Percentiles rank a stretch among this genome's conserved stretches.
These are phyloP conservation scores for Andrena dorsata DNA, from an alignment of 2,888 invertebrate genomes.

Conservation along the genomic window DNA sequence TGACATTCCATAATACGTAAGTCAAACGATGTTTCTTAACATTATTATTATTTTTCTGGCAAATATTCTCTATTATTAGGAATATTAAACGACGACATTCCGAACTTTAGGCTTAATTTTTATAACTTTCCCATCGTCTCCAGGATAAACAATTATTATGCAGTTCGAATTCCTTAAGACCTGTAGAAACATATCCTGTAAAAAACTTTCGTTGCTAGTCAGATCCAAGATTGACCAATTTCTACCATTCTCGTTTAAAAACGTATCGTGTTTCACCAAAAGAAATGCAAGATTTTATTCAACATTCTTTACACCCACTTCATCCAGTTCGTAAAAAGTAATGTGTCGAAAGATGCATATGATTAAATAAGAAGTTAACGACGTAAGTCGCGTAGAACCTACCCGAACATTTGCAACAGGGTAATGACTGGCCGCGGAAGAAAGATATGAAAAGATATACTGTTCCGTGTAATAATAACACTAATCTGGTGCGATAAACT, in stretches of 20 bases:
- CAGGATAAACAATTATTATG: too few relatives aligned
- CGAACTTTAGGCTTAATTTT: too few relatives aligned
- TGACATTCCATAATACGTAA: too few relatives aligned
- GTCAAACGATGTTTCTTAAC: too few relatives aligned
- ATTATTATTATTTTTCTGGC: too few relatives aligned
- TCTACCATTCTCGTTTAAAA: not conserved
- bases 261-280: conserved; percentile 18
- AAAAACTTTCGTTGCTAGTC: too few relatives aligned
- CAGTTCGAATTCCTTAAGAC: too few relatives aligned
- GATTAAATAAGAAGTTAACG: conserved; percentile 48
- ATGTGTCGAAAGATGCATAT: conserved; percentile 45
- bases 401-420: conserved; percentile 7
- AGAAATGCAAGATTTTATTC: not conserved
- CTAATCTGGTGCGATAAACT: conserved; percentile 10
- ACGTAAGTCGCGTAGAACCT: conserved; percentile 19
- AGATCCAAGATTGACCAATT: too few relatives aligned
- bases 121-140: too few relatives aligned
- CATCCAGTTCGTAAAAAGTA: conserved; percentile 49
- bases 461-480: conserved; percentile 26
- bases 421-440: conserved; percentile 19
- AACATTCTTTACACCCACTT: conserved; percentile 8
- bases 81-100: too few relatives aligned
- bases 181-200: too few relatives aligned
- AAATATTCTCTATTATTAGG: too few relatives aligned
- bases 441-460: conserved; percentile 6